These are phyloP conservation scores for Ridgeia piscesae DNA, from an alignment of 1,140 invertebrate genomes.

Conservation along the genomic window DNA sequence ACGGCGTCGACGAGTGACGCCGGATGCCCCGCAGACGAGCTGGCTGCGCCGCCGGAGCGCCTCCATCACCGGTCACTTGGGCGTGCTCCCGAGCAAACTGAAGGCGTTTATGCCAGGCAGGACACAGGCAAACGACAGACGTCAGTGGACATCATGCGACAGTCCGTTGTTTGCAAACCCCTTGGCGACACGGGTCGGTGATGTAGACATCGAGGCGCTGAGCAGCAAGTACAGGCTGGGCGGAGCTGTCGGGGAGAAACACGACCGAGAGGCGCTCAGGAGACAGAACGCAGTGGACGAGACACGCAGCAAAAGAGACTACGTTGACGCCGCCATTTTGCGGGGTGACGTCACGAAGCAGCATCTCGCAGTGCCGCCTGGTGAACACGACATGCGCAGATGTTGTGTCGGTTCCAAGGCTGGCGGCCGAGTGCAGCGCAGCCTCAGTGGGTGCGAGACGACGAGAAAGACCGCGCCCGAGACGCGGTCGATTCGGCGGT, in stretches of 20 bases:
- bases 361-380: neutral
- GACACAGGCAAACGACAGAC: neutral
- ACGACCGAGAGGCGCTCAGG: neutral
- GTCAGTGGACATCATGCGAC: neutral
- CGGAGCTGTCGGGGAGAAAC: neutral
- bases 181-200: neutral
- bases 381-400: neutral
- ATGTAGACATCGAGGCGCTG: neutral
- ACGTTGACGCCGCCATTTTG: neutral
- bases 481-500: neutral
- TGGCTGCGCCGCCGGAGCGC: neutral
- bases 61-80: neutral
- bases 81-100: neutral
- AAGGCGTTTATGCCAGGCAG: neutral
- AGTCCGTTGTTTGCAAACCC: neutral
- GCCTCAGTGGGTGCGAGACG: neutral
- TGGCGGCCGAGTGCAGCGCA: neutral
- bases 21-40: neutral
- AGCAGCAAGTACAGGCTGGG: neutral
- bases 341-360: neutral
- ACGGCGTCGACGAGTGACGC: too few relatives aligned
- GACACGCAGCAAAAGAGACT: neutral
- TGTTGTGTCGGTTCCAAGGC: neutral
- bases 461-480: neutral
- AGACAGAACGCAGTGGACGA: neutral